These are phyloP conservation scores for Chelonus insularis DNA, from an alignment of 1,140 invertebrate species.

Conservation along the genomic window DNA sequence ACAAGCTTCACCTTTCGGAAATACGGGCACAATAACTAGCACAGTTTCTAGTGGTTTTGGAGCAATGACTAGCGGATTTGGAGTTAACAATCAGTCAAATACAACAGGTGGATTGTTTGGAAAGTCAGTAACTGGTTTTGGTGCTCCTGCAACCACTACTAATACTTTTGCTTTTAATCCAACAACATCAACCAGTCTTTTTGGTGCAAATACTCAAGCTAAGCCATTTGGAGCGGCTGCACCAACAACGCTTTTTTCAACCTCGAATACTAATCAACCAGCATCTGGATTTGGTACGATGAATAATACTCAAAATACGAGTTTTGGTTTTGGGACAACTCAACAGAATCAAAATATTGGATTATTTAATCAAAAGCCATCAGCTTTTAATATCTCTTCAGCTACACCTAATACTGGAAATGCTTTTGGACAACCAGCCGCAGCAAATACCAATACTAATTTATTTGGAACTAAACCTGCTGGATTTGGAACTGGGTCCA, in stretches of 20 bases:
- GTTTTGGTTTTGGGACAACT: constrained; percentile 54
- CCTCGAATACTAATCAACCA: constrained; percentile 42
- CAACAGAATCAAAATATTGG: constrained; percentile 59
- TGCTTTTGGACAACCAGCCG: constrained; percentile 53
- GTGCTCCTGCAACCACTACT: constrained; percentile 62
- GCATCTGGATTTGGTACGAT: constrained; percentile 54
- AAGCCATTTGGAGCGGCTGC: constrained; percentile 58
- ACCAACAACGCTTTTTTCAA: constrained; percentile 50
- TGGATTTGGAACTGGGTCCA: constrained; percentile 62
- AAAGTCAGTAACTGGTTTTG: constrained; percentile 60
- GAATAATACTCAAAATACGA: constrained; percentile 50
- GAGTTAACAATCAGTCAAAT: constrained; percentile 51
- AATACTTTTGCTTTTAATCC: constrained; percentile 64
- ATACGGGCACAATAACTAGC: constrained; percentile 48
- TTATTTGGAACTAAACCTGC: constrained; percentile 55
- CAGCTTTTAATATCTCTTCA: constrained; percentile 55
- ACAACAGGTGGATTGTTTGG: constrained; percentile 55
- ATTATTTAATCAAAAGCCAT: constrained; percentile 58
- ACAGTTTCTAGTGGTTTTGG: constrained; percentile 59
- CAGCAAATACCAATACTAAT: constrained; percentile 51
- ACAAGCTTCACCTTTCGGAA: constrained; percentile 60
- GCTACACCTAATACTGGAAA: constrained; percentile 56
- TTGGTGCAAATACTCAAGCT: constrained; percentile 52
- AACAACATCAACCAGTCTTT: constrained; percentile 55
- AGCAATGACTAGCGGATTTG: constrained; percentile 61